These are phyloP conservation scores for Characodon lateralis DNA, from an alignment of 2,797 vertebrate species.

Conservation along the genomic window DNA sequence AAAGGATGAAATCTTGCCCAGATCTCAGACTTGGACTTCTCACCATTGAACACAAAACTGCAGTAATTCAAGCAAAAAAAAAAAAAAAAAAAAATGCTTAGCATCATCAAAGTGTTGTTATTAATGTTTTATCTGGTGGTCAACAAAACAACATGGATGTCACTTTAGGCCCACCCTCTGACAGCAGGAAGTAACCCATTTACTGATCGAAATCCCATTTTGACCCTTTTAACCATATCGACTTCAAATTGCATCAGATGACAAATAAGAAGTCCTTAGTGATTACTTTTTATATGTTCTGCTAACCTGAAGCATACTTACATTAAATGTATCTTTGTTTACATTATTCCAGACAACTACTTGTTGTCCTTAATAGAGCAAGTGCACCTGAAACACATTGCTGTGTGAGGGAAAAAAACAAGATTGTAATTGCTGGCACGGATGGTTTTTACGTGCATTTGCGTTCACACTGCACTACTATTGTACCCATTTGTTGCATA, in stretches of 20 bases:
- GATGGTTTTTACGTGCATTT: constrained; percentile 58
- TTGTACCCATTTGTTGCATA: constrained; percentile 44
- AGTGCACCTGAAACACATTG: constrained; percentile 37
- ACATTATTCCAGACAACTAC: constrained; percentile 11
- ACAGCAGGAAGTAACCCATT: too few species aligned
- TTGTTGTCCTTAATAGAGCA: constrained; percentile 17
- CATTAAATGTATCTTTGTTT: constrained; percentile 5
- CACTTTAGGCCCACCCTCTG: too few species aligned
- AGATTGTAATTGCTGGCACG: constrained; percentile 50
- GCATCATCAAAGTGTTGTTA: too few species aligned
- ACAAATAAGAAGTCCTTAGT: neutral
- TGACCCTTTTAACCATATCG: neutral
- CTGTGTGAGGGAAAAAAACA: constrained; percentile 52
- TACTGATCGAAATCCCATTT: neutral
- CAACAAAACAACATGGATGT: too few species aligned
- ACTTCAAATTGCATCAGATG: neutral
- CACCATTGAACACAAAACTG: neutral
- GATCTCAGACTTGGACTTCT: neutral
- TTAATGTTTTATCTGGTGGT: too few species aligned
- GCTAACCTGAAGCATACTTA: constrained; percentile 9
- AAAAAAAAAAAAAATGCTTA: neutral
- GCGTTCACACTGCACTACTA: constrained; percentile 46
- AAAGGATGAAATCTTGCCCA: neutral
- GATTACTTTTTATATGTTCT: neutral
- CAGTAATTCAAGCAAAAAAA: neutral